Base-by-base conservation (phyloP, 2,113 vertebrate genomes). In the Hyperopisus bebe region DNA sequence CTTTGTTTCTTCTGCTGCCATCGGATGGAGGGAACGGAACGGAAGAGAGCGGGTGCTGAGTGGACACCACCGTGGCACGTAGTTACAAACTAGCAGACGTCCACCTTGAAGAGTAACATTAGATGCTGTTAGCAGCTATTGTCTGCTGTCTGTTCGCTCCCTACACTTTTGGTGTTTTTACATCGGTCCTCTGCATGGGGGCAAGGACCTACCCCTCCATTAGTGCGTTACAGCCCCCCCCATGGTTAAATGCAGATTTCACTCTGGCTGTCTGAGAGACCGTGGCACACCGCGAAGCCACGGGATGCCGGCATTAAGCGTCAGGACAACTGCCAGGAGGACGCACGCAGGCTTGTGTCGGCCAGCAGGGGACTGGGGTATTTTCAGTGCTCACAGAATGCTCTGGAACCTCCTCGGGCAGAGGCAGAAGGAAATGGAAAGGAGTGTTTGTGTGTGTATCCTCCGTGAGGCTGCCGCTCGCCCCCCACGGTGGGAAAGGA, bases 311-410 rank as follows among this genome's bases (percentile, higher is more conserved):
- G 35, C 74, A 80, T 42, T 42, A 80, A 80, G 35, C 74, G 2
- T 80, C 74, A 80, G 74, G 35, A 42, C 35, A 15, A 80, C 27
- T 19, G 74, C 31, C 2, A 80, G 17, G 15, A 19, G 35, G 74
- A 6, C 4, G 10, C 35, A 19, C 4, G 50, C 82, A 24, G 53
- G 77, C 50, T 51, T 50, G 47, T 90, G 53, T 55, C 62, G 77
- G 85, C 51, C 89, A 62, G 89, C 5, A 42, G 80, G 89, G 39
- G 51, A 4, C 35, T 7, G 9, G 89, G 2, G 31, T 46, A 80
- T 90, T 87, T 87, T 66, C 10, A 51, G 21, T 19, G 19, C 62
- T 77, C 47, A 70, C 47, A 90, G 84, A n/a, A 80, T 39, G 74
- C 35, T 80, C 24, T 24, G 47, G 74, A 42, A 80, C 13, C 89